Evolutionary conservation across 2,113 vertebrate genomes (phyloP), one percentile per base, ranked within the genome.

Genomic region (Chionodraco myersi): DNA sequence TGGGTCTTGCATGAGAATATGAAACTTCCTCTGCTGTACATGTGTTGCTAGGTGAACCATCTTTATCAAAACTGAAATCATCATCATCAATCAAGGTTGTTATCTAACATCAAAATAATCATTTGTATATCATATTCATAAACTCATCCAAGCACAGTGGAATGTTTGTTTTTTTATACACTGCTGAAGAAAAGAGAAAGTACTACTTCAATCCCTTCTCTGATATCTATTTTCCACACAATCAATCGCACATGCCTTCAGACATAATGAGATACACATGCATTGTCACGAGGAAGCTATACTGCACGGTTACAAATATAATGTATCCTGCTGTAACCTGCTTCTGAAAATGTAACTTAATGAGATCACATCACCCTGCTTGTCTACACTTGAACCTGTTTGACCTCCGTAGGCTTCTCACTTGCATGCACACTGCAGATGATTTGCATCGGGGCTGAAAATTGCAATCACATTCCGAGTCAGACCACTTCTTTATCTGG

Each of bases 331-430:
- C 51, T n/a, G 6, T 59, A 51, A 52, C 8, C 54, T 47, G 47
- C 30, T 56, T 68, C 18, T 48, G 23, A 74, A 58, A 12, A 64
- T 52, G 30, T 13, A 30, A 56, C 51, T 66, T 41, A 63, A 85
- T 74, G 48, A 82, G n/a, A 49, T 64, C 52, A 60, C 79, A 60
- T 69, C 74, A 9, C 53, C 13, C 26, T 36, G 23, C 64, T 23
- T 65, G 70, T 74, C 59, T 53, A 48, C 53, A 64, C 48, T 74
- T 81, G 59, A 72, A 58, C 59, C 57, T 57, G 54, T 58, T 36
- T 21, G 63, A 11, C 44, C 23, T 2, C 4, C 21, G 36, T 41
- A 7, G 36, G 6, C 36, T 1, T 7, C 36, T 61, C 51, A 36
- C 67, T 68, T 53, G 71, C 47, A 76, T 61, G 56, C 23, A 57